A percentile compares a stretch with the other conserved stretches of the same genome.
phyloP scores from a whole-genome alignment of 2,888 invertebrate species.

The Cantharis flavilabris region DNA sequence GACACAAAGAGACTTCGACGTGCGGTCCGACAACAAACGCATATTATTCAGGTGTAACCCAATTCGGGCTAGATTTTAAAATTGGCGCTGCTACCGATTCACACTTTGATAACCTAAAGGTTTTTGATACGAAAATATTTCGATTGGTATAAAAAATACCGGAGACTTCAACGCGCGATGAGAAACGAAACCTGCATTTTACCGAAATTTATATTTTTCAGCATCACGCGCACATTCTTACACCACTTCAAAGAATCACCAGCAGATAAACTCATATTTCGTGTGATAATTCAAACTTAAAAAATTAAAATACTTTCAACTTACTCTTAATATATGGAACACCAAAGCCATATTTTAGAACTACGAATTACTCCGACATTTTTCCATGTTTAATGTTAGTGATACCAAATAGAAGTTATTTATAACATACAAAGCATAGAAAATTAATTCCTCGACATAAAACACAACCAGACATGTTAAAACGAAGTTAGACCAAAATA shows the following conservation, averaged over 20 bases:
- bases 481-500: neutral
- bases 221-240: neutral
- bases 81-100: neutral
- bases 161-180: constrained; percentile 2
- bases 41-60: neutral
- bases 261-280: neutral
- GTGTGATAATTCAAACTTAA: neutral
- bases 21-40: neutral
- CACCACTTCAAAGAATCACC: neutral
- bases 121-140: neutral
- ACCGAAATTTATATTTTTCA: neutral
- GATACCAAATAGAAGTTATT: neutral
- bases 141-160: neutral
- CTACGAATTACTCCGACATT: neutral
- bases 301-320: neutral
- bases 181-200: neutral
- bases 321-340: neutral
- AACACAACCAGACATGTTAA: neutral
- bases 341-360: neutral
- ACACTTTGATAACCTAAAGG: neutral
- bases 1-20: neutral
- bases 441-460: neutral
- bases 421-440: neutral
- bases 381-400: neutral
- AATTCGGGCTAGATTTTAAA: neutral